Evolutionary conservation across 2,888 invertebrate genomes (phyloP).

Genomic region (Drosophila glabriapex): DNA sequence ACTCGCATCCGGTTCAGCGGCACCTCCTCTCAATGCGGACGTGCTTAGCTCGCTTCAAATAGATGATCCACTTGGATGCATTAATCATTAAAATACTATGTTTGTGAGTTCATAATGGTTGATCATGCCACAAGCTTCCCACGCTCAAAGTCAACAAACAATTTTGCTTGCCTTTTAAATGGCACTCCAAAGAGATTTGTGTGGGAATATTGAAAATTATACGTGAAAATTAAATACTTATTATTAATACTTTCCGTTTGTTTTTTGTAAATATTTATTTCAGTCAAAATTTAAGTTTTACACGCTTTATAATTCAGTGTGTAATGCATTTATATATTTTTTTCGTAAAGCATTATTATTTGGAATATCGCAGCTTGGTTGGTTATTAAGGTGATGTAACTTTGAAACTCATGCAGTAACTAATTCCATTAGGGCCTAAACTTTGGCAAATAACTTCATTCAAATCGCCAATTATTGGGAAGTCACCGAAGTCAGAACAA

Average conservation of each 20-base stretch:
- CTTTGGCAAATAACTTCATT: constrained; percentile 33
- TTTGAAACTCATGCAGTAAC: constrained; percentile 22
- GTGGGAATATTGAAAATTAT: not conserved
- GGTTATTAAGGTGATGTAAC: not conserved
- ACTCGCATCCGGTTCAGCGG: constrained; percentile 48
- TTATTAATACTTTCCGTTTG: not conserved
- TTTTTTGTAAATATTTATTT: not conserved
- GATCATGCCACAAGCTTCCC: constrained; percentile 12
- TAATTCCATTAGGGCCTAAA: constrained; percentile 24
- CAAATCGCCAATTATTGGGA: constrained; percentile 63
- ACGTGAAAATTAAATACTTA: not conserved
- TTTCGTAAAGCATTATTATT: not conserved
- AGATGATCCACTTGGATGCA: constrained; percentile 18
- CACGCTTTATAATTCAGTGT: not conserved
- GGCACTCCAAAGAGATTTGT: not conserved
- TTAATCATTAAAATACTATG: constrained; percentile 18
- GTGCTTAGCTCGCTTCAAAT: constrained; percentile 19
- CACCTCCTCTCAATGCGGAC: constrained; percentile 26
- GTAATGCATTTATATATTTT: not conserved
- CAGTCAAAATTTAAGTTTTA: not conserved
- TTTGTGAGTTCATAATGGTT: constrained; percentile 2
- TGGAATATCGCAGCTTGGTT: not conserved
- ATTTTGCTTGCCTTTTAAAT: not conserved
- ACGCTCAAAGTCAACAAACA: constrained; percentile 1
- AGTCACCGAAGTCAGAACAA: constrained; percentile 60